Base-by-base conservation (phyloP, 23 tunicate genomes). In the Halocynthia aurantium region DNA sequence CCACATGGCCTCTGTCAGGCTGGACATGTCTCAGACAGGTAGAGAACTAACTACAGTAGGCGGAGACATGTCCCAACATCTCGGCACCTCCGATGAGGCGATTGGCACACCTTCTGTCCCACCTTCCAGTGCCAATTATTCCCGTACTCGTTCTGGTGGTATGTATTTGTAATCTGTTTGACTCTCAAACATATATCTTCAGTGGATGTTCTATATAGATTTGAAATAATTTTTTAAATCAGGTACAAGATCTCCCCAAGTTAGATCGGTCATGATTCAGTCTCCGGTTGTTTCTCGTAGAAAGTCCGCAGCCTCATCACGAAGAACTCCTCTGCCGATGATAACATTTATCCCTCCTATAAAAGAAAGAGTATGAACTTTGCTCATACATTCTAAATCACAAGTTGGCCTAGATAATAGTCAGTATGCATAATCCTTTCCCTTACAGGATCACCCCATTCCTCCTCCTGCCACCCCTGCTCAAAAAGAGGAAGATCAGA, bases 401-500 rank as follows among this genome's bases (percentile, higher is more conserved):
- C 44, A 31, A 31, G 44, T 31, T 31, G 44, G 2, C 1, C 44
- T 31, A 31, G 44, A 31, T 2, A 1, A 31, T 31, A 2, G 44
- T 31, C 44, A 31, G 44, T 31, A 2, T 31, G 44, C 4, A 31
- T 31, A 31, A 0, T 31, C 44, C 44, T 31, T 31, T 31, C 44
- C n/a, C 70, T 44, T 9, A 15, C 83, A 68, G 64, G 64, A 81
- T 22, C 71, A 64, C 70, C 60, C 70, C 7, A 67, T 84, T 77
- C 96, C 96, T 61, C 96, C 96, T 20, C 96, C 96, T 6, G 96
- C 78, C 67, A 89, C 96, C 52, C 96, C 96, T 7, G 96, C 96
- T 17, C 88, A 74, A 5, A 89, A 89, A 76, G 95, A 88, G 53
- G 88, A 89, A 65, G 90, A 85, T 60, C 79, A 81, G 31, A 70